Evolutionary conservation across 2,113 vertebrate species (phyloP).

Genomic region (Amphilophus citrinellus): DNA sequence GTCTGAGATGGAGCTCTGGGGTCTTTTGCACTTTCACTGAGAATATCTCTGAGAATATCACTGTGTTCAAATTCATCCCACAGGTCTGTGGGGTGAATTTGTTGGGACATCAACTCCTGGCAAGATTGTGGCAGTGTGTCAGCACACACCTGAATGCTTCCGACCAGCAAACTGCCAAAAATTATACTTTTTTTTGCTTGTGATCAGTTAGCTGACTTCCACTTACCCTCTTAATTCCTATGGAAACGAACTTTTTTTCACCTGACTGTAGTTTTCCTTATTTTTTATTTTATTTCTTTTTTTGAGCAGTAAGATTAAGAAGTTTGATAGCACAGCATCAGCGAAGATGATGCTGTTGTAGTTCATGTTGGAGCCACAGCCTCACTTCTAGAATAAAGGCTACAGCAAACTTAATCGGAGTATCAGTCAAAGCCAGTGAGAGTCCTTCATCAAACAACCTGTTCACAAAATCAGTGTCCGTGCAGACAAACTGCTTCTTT

Average conservation of each 20-base stretch:
- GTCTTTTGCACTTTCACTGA: accelerated
- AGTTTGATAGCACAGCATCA: background rate
- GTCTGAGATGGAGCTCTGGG: accelerated
- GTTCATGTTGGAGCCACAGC: background rate
- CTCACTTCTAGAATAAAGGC: background rate
- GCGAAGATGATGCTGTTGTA: background rate
- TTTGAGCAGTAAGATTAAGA: background rate
- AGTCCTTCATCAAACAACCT: background rate
- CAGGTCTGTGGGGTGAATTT: background rate
- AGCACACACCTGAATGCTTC: background rate
- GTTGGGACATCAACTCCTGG: background rate
- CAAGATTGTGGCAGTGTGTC: background rate
- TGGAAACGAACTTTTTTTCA: accelerated
- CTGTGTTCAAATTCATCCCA: no score
- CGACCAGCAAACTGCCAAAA: no score
- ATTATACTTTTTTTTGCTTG: background rate
- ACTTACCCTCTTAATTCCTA: background rate
- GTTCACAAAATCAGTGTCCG: background rate
- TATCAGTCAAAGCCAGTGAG: background rate
- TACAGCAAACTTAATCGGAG: background rate
- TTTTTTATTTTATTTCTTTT: background rate
- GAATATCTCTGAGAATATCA: no score
- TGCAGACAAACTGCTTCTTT: background rate
- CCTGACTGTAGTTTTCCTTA: background rate
- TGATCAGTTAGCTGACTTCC: background rate